Evolutionary conservation across 2,797 vertebrate genomes (phyloP).

Genomic region (Schizothorax lantsangensis): DNA sequence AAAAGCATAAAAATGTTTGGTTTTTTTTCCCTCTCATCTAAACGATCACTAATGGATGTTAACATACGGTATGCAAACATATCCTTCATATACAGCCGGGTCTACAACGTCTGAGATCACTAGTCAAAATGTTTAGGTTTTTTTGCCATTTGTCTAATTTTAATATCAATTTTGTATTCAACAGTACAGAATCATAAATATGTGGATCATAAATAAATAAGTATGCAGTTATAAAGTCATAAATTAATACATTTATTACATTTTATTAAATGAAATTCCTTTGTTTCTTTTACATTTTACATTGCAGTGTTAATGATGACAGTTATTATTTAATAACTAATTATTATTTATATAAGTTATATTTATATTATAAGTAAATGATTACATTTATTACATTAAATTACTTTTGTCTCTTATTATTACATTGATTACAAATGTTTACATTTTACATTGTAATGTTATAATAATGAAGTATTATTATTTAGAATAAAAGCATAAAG

Average conservation of each 20-base stretch:
- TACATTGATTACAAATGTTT: neutral
- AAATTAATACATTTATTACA: no score
- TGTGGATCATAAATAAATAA: neutral
- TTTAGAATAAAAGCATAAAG: neutral
- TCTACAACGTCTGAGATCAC: neutral
- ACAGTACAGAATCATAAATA: no score
- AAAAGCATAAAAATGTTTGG: slow-evolving; percentile 20
- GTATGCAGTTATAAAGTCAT: neutral
- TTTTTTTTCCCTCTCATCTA: neutral
- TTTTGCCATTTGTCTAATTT: neutral
- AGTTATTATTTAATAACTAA: neutral
- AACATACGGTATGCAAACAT: slow-evolving; percentile 10
- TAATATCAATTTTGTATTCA: neutral
- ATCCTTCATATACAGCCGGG: neutral
- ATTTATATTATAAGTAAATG: neutral
- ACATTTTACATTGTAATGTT: neutral
- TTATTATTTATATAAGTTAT: neutral
- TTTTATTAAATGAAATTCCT: neutral
- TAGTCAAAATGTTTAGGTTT: neutral
- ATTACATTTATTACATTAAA: neutral
- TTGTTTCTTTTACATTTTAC: neutral
- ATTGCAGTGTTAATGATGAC: neutral
- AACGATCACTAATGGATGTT: slow-evolving; percentile 26
- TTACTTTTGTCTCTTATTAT: neutral
- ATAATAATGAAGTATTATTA: neutral